Evolutionary conservation across 2,113 vertebrate genomes (phyloP).

Genomic region (Ivindomyrus marchei): DNA sequence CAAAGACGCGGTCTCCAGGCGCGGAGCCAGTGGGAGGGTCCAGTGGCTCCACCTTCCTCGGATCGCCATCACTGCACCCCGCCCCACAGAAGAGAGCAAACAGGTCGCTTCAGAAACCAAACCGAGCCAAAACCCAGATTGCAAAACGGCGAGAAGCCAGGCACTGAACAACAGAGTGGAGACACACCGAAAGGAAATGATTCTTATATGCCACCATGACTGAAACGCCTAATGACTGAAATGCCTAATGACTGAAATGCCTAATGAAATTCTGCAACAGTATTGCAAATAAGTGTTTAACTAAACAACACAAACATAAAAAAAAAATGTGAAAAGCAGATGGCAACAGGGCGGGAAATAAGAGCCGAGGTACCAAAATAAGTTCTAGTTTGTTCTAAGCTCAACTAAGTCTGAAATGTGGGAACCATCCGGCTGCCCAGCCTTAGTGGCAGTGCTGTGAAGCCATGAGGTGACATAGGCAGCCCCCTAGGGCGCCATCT

Average conservation of each 20-base stretch:
- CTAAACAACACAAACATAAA: background rate
- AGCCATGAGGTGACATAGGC: too few species aligned
- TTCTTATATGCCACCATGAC: background rate
- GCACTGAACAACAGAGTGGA: background rate
- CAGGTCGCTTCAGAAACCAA: background rate
- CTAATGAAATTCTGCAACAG: background rate
- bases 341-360: background rate
- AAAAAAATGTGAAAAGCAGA: background rate
- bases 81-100: background rate
- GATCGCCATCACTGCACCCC: constrained; percentile 63
- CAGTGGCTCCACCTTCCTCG: constrained; percentile 78
- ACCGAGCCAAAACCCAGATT: background rate
- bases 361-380: background rate
- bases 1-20: constrained; percentile 76
- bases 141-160: background rate
- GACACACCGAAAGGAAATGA: background rate
- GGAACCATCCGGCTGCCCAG: background rate
- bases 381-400: background rate
- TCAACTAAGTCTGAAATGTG: background rate
- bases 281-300: background rate
- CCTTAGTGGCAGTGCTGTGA: background rate
- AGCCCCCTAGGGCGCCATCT: too few species aligned
- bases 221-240: background rate
- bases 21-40: constrained; percentile 78
- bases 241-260: background rate